These are phyloP conservation scores for Cepaea nemoralis DNA, from an alignment of 1,140 invertebrate species.

Conservation along the genomic window DNA sequence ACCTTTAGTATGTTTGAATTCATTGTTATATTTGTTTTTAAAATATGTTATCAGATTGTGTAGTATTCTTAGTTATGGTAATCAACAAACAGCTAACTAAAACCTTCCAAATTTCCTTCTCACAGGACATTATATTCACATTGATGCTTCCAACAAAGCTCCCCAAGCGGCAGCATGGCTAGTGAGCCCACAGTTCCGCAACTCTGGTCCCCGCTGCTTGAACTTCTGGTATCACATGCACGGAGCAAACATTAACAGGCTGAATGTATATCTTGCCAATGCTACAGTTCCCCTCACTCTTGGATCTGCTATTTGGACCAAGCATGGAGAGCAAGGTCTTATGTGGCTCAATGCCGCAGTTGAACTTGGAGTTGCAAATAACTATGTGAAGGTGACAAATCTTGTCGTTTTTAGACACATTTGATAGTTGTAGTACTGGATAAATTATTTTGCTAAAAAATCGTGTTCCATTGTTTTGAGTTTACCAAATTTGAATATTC, in stretches of 20 bases:
- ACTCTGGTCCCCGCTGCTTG: constrained; percentile 52
- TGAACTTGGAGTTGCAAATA: constrained; percentile 42
- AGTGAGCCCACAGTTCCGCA: constrained; percentile 68
- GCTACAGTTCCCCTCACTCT: not conserved
- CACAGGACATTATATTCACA: constrained; percentile 82
- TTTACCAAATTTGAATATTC: too few relatives aligned
- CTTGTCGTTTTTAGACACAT: too few relatives aligned
- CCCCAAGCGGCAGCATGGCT: constrained; percentile 80
- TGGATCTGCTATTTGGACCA: constrained; percentile 45
- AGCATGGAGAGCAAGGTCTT: constrained; percentile 52
- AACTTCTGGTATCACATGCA: constrained; percentile 70
- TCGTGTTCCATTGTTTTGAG: too few relatives aligned
- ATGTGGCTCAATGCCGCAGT: constrained; percentile 49
- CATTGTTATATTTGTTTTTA: too few relatives aligned
- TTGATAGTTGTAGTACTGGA: too few relatives aligned
- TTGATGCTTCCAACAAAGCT: constrained; percentile 75
- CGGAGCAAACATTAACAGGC: constrained; percentile 59
- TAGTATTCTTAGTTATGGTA: too few relatives aligned
- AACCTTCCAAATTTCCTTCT: not conserved
- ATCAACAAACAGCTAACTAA: too few relatives aligned
- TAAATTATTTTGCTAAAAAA: too few relatives aligned
- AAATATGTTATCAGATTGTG: too few relatives aligned
- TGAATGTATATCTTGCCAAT: constrained; percentile 67
- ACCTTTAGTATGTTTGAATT: too few relatives aligned
- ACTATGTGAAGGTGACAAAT: constrained; percentile 20